Evolutionary conservation across 2,113 vertebrate species (phyloP), one percentile per base, ranked within the genome.

Genomic region (Clupea harengus): DNA sequence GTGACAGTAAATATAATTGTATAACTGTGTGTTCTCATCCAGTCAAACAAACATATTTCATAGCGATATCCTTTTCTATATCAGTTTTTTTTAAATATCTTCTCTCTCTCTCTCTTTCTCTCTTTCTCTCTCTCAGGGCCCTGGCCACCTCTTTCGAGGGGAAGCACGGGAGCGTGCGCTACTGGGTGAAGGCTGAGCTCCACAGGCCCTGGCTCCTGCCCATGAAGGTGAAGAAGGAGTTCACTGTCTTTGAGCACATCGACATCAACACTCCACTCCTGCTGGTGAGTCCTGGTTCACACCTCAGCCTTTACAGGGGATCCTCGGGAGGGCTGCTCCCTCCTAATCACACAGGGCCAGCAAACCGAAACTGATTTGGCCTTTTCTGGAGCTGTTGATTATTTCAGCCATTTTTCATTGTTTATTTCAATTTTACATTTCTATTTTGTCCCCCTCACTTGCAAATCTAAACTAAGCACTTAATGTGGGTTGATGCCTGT

Each of bases 61-160:
- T 64, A 45, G 9, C 9, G n/a, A 49, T n/a, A 25, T 6, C 60
- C 6, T 18, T 49, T 11, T 4, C 17, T 13, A 46, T 17, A 1
- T 1, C 82, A 28, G 25, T 60, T 82, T 82, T 32, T 32, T 84
- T 0, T 47, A 8, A n/a, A 78, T 80, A 15, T 15, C 83, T 44
- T 72, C 72, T 22, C 32, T 64, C 18, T 83, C 3, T 25, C 44
- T 39, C 18, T n/a, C 72, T 10, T 15, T 39, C 25, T n/a, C 8
- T 93, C 94, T 92, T 92, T 94, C 88, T 87, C 90, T 87, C 92
- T 88, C 93, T 90, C 94, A 99, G 98, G 97, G 98, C 98, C 96
- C 95, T 99, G 95, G 98, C 98, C 99, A 99, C 98, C 98, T 99
- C 98, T 95, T 99, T 99, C 82, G 98, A 99, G 99, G 98, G 98